Evolutionary conservation across 2,797 vertebrate genomes (phyloP).

Genomic region (Glossophaga mutica): DNA sequence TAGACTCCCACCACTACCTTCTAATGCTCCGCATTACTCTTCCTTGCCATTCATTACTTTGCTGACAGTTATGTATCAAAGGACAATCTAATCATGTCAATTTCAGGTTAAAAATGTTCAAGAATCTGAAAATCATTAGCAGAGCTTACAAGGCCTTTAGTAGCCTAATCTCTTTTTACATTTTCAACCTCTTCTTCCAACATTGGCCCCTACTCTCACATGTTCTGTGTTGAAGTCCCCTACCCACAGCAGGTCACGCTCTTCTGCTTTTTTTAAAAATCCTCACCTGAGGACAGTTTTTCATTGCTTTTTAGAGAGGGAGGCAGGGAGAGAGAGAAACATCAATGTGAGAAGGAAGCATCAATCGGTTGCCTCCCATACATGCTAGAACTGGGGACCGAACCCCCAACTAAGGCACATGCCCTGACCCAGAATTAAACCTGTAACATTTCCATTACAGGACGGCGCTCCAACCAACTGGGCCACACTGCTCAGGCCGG

Average conservation of each 20-base stretch:
- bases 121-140: background rate
- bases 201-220: background rate
- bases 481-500: background rate
- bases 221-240: background rate
- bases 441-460: background rate
- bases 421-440: background rate
- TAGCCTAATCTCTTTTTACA: background rate
- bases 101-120: background rate
- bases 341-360: background rate
- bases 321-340: background rate
- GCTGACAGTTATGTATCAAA: background rate
- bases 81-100: background rate
- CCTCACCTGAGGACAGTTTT: background rate
- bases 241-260: background rate
- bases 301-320: background rate
- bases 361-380: background rate
- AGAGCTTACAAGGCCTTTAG: background rate
- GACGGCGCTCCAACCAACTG: background rate
- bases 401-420: background rate
- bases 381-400: background rate
- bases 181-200: background rate
- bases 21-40: background rate
- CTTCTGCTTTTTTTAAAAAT: background rate
- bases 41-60: background rate
- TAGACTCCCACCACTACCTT: background rate